A percentile compares a stretch with the other conserved stretches of the same genome.
phyloP scores from a whole-genome alignment of 2,113 vertebrate genomes.

The Charadrius vociferus region DNA sequence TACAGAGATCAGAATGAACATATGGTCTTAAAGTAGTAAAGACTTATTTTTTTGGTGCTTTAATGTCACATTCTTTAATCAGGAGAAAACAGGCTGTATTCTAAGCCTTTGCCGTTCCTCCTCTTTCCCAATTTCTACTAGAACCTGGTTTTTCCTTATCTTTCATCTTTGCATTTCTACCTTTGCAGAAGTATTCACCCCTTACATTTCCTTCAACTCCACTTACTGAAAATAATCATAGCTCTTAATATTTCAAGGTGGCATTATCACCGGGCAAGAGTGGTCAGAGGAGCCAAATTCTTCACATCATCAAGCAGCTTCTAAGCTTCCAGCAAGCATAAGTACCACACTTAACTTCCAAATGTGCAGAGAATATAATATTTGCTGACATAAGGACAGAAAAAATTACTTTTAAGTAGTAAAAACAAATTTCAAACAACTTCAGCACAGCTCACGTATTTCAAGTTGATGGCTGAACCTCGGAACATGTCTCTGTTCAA shows the following conservation, averaged over 20 bases:
- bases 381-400: not conserved
- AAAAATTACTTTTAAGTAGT: not conserved
- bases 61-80: not conserved
- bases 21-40: not conserved
- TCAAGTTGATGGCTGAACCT: not conserved
- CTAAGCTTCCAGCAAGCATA: not conserved
- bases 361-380: not conserved
- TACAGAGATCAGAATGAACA: not conserved
- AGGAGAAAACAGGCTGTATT: not conserved
- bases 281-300: not conserved
- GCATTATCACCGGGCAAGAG: not conserved
- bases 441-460: not conserved
- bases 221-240: not conserved
- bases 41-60: not conserved
- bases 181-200: not conserved
- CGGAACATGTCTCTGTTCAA: not conserved
- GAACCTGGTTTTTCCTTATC: not conserved
- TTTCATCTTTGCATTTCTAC: not conserved
- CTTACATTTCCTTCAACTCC: not conserved
- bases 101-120: not conserved
- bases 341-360: not conserved
- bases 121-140: not conserved
- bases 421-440: not conserved
- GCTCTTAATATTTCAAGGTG: not conserved
- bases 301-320: not conserved